phyloP scores from a whole-genome alignment of 2,113 vertebrate species.

The Leucopternis melanops region DNA sequence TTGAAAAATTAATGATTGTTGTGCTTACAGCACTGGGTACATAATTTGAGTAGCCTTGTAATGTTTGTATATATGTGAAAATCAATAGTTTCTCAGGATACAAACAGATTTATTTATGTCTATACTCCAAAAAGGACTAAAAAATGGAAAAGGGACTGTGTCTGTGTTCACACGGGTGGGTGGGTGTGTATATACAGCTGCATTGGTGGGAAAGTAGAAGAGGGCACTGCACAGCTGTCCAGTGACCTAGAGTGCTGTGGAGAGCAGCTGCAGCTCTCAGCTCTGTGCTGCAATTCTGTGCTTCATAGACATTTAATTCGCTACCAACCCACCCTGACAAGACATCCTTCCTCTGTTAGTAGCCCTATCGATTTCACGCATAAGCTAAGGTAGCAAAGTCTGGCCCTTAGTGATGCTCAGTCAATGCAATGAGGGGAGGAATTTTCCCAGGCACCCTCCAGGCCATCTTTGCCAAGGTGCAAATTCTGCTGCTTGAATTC shows the following conservation, averaged over 20 bases:
- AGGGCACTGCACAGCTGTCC: not conserved
- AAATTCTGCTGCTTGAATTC: not conserved
- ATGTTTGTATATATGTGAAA: not conserved
- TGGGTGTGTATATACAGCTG: not conserved
- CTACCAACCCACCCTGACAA: not conserved
- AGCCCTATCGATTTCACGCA: not conserved
- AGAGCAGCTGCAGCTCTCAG: not conserved
- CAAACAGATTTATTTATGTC: not conserved
- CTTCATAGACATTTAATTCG: not conserved
- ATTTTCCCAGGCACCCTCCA: not conserved
- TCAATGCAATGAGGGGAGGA: not conserved
- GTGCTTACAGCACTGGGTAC: not conserved
- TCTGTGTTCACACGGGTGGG: not conserved
- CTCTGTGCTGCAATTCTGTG: not conserved
- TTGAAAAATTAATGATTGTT: not conserved
- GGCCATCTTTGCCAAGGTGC: not conserved
- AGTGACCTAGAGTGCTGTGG: not conserved
- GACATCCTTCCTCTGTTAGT: not conserved
- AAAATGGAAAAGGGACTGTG: not conserved
- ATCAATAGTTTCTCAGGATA: not conserved
- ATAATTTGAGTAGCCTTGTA: not conserved
- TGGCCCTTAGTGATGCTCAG: not conserved
- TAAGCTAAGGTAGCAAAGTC: not conserved
- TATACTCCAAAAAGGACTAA: not conserved
- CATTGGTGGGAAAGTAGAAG: not conserved